Conservation (phyloP, 2,797 vertebrate species). For the Ibycter americanus region DNA sequence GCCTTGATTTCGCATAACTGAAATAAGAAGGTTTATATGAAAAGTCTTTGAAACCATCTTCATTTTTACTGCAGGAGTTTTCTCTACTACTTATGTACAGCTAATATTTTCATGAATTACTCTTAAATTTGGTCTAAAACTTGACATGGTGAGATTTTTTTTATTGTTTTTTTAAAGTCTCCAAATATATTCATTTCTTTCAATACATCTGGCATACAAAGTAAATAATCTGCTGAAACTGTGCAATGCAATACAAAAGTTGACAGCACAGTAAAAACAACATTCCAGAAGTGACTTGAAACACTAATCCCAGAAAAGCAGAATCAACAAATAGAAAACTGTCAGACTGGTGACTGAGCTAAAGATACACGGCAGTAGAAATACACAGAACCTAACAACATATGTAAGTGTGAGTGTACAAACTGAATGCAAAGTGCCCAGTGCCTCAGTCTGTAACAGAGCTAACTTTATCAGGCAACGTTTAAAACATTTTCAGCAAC, state of each 20-base stretch:
- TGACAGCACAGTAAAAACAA: background rate
- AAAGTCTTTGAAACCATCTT: background rate
- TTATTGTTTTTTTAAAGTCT: background rate
- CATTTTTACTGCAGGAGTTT: background rate
- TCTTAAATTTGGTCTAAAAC: background rate
- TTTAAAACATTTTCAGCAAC: background rate
- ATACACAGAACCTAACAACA: background rate
- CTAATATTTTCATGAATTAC: background rate
- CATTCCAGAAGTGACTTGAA: background rate
- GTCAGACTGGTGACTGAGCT: background rate
- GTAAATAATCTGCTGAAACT: background rate
- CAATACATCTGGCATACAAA: background rate
- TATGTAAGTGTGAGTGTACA: accelerated
- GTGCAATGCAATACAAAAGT: background rate
- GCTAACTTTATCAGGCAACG: background rate
- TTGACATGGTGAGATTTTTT: background rate
- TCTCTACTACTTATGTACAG: background rate
- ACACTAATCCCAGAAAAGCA: background rate
- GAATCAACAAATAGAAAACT: background rate
- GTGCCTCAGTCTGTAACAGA: background rate
- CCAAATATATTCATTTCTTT: background rate
- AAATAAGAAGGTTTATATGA: constrained; percentile 2
- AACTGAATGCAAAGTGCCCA: background rate
- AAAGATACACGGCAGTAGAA: background rate
- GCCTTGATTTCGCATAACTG: constrained; percentile 86